phyloP scores from a whole-genome alignment of 2,113 vertebrate genomes.

The Hemiprocne comata region DNA sequence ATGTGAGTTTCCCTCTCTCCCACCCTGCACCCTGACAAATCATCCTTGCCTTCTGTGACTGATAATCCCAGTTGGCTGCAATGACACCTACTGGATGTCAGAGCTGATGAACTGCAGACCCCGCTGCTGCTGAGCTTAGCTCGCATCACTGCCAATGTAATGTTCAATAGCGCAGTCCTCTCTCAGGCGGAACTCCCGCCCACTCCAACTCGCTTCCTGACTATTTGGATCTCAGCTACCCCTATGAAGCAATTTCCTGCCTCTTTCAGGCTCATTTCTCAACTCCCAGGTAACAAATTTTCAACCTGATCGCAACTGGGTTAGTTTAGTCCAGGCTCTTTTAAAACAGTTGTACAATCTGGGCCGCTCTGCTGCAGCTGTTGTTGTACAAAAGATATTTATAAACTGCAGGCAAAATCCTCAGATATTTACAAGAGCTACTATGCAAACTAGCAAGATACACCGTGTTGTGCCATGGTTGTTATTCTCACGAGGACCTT shows the following conservation, averaged over 20 bases:
- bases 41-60: neutral
- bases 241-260: conserved; percentile 56
- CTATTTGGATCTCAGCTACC: neutral
- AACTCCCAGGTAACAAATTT: conserved; percentile 51
- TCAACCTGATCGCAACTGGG: neutral
- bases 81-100: conserved; percentile 26
- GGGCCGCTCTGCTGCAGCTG: conserved; percentile 4
- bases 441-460: conserved; percentile 48
- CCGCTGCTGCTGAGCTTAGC: neutral
- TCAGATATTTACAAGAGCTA: conserved; percentile 40
- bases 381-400: conserved; percentile 55
- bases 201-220: neutral
- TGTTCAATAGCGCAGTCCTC: neutral
- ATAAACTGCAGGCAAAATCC: conserved; percentile 46
- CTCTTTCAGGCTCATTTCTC: conserved; percentile 26
- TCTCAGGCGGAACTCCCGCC: neutral
- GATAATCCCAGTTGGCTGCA: conserved; percentile 9
- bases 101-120: neutral
- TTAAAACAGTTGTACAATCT: neutral
- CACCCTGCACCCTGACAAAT: conserved; percentile 17
- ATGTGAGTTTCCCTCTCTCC: neutral
- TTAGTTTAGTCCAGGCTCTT: neutral
- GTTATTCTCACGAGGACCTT: conserved; percentile 31
- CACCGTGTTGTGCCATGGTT: neutral
- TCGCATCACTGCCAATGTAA: neutral